These are phyloP conservation scores for Nymphalis c-album DNA, from an alignment of 2,888 invertebrate genomes.

Conservation along the genomic window DNA sequence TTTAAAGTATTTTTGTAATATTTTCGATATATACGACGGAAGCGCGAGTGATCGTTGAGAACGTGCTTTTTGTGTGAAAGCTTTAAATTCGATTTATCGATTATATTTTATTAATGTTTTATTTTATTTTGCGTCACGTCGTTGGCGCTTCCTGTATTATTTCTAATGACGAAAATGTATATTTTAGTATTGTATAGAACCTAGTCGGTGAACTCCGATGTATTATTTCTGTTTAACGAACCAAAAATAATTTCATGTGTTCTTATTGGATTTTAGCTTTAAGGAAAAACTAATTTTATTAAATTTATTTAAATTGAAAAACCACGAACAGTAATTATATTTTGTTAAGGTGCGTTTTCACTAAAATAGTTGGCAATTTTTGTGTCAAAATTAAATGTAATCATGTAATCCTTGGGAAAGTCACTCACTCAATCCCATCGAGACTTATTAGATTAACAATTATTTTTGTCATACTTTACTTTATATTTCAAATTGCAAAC, in stretches of 20 bases:
- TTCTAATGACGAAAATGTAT: slow-evolving; percentile 5
- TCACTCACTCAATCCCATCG: no score
- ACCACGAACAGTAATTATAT: no score
- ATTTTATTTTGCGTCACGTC: slow-evolving; percentile 1
- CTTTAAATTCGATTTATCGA: background rate
- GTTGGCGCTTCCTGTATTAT: slow-evolving; percentile 7
- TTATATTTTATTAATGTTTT: background rate
- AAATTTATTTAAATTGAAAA: slow-evolving; percentile 46
- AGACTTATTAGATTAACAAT: no score
- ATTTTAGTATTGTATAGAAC: background rate
- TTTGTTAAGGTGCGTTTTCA: no score
- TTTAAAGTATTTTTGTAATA: no score
- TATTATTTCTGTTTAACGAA: slow-evolving; percentile 47
- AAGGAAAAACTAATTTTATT: slow-evolving; percentile 41
- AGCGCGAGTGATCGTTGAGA: no score
- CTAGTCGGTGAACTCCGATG: slow-evolving; percentile 8
- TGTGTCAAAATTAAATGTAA: no score
- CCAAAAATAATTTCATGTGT: slow-evolving; percentile 54
- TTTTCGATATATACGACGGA: no score
- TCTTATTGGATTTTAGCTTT: slow-evolving; percentile 42
- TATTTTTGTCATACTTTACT: no score
- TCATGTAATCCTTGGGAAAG: no score
- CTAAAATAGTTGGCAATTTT: no score
- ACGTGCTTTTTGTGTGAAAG: background rate
- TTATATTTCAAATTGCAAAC: no score